Evolutionary conservation across 2,797 vertebrate genomes (phyloP), one percentile per base, ranked within the genome.

Genomic region (Crax fasciolata): DNA sequence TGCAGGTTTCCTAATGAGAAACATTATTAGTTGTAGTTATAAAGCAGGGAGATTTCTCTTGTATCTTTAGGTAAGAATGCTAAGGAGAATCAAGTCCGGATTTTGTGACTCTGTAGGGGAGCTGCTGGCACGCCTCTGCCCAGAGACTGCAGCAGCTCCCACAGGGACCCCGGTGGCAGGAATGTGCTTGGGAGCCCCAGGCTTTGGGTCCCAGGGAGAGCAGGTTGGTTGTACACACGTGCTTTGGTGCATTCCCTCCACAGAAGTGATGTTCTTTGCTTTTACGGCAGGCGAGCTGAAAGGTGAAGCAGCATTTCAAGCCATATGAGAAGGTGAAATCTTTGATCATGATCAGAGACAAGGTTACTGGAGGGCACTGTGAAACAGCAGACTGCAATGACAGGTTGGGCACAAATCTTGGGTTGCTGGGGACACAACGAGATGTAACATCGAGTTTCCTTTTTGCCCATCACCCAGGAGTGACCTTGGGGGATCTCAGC

Each of bases 161-260:
- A 49, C 6, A 19, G 51, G 65, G 23, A 30, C 28, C n/a, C 48
- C 54, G 6, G 0, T 43, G 48, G 23, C 0, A 0, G 28, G 75
- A 30, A 44, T 1, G 2, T 10, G 10, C 25, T 59, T 71, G 57
- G 49, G 27, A 79, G 30, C 21, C 20, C 35, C 67, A 39, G 71
- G 35, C 39, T 63, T 15, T 52, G 39, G 14, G 25, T 28, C 55
- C 27, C 25, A 35, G 30, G 14, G 4, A 59, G 46, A 51, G 51
- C 0, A 0, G 3, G 2, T 62, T 85, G 66, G 18, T 48, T 54
- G 20, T 62, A 70, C n/a, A 79, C 48, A 51, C 20, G 11, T 25
- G 28, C 23, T 70, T 14, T 38, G 23, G 6, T n/a, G 41, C 43
- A 14, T 21, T 32, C 10, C 18, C 27, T 28, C 52, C 61, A 51